Conservation (phyloP, 1,140 invertebrate species). For the Sinella curviseta region DNA sequence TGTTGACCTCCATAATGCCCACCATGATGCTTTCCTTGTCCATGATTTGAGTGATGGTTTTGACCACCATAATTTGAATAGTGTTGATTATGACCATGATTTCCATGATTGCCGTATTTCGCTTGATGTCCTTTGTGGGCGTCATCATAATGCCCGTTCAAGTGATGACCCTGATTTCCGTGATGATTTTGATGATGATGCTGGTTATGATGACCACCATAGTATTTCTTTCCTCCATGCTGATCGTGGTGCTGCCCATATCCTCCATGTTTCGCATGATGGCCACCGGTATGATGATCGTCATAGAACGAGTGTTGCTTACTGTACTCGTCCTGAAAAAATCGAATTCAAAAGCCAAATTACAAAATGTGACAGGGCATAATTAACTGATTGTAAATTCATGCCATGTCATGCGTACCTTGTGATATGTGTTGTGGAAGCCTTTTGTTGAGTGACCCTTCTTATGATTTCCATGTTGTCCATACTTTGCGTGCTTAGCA, state of each 20-base stretch:
- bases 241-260: slow-evolving; percentile 19
- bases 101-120: not conserved
- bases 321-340: slow-evolving; percentile 30
- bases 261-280: slow-evolving; percentile 28
- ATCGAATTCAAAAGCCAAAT: not conserved
- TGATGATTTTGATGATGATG: slow-evolving; percentile 25
- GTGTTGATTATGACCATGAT: slow-evolving; percentile 16
- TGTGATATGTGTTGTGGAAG: slow-evolving; percentile 46
- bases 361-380: not conserved
- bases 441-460: slow-evolving; percentile 48
- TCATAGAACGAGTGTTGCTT: slow-evolving; percentile 35
- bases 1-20: not conserved
- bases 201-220: not conserved
- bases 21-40: not conserved
- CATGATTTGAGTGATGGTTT: slow-evolving; percentile 19
- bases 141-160: slow-evolving; percentile 15
- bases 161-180: not conserved
- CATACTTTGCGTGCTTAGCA: slow-evolving; percentile 25
- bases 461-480: slow-evolving; percentile 34
- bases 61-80: slow-evolving; percentile 13
- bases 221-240: slow-evolving; percentile 21
- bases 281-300: slow-evolving; percentile 24
- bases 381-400: not conserved
- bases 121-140: not conserved
- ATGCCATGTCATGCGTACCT: slow-evolving; percentile 14